phyloP scores from a whole-genome alignment of 2,888 invertebrate species.

The Mesorhabditis belari region DNA sequence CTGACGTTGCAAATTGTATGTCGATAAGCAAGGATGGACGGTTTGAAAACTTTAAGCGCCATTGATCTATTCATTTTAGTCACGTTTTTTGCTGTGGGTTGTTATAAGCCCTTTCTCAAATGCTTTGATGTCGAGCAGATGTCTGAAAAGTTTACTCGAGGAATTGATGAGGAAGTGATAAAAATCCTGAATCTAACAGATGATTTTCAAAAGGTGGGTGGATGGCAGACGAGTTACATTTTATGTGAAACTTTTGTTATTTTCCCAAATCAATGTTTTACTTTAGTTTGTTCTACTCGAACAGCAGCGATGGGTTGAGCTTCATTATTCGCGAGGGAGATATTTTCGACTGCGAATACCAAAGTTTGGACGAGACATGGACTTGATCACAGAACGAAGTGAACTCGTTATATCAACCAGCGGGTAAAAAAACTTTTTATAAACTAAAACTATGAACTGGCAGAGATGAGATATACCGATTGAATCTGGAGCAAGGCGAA shows the following conservation, averaged over 20 bases:
- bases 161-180: conserved; percentile 92
- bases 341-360: conserved; percentile 86
- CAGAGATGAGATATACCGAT: conserved; percentile 79
- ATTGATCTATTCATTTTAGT: neutral
- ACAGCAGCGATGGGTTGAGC: conserved; percentile 83
- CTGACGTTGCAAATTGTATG: conserved; percentile 78
- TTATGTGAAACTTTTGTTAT: too few relatives aligned
- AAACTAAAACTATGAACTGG: conserved; percentile 18
- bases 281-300: conserved; percentile 80
- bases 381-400: conserved; percentile 79
- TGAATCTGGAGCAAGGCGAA: conserved; percentile 89
- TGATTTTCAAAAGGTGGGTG: conserved; percentile 93
- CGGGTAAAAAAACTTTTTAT: conserved; percentile 70
- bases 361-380: conserved; percentile 85
- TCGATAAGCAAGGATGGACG: conserved; percentile 81
- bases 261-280: too few relatives aligned
- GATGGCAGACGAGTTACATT: too few relatives aligned
- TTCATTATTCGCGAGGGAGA: conserved; percentile 86
- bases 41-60: conserved; percentile 65
- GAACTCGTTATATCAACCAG: conserved; percentile 68
- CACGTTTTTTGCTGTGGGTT: conserved; percentile 50
- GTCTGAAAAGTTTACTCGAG: conserved; percentile 92
- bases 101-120: conserved; percentile 86
- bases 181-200: conserved; percentile 85
- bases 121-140: conserved; percentile 93